Base-by-base conservation (phyloP, 1,140 invertebrate genomes). In the Nymphalis io region DNA sequence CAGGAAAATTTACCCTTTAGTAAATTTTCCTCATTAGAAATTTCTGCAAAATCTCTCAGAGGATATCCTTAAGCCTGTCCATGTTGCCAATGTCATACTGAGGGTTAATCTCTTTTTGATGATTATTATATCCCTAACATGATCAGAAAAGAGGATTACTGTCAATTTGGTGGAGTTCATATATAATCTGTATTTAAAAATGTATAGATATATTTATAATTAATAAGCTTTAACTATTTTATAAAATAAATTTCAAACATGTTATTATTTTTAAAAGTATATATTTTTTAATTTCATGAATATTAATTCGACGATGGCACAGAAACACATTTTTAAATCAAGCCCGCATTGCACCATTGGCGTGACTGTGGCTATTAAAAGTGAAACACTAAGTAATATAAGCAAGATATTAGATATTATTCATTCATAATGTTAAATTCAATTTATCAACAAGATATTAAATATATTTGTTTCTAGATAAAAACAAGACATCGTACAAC, bases 401-500 rank as follows among this genome's bases (percentile, higher is more conserved):
- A n/a, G n/a, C n/a, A n/a, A n/a, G n/a, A n/a, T n/a, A n/a, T n/a
- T n/a, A n/a, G n/a, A n/a, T n/a, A n/a, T n/a, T n/a, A n/a, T n/a
- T n/a, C n/a, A n/a, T n/a, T n/a, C n/a, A n/a, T n/a, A n/a, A n/a
- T n/a, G n/a, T n/a, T n/a, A n/a, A n/a, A n/a, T n/a, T n/a, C n/a
- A n/a, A n/a, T n/a, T n/a, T n/a, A n/a, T n/a, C 5, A 33, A 33
- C 1, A 33, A 33, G 10, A 0, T 33, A 33, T 33, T 33, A 33
- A 33, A 33, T n/a, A 33, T 33, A 33, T 33, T 33, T 8, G 6
- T 33, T 18, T n/a, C 51, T 55, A 81, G 80, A 55, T 44, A 11
- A 80, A 76, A 69, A 78, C 83, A 38, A 90, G 91, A 70, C 91
- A 93, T 60, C 93, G 95, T 8, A 87, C 93, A 2, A 91, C 92